These are phyloP conservation scores for Camelus dromedarius DNA, from an alignment of 2,113 vertebrate species.

Conservation along the genomic window DNA sequence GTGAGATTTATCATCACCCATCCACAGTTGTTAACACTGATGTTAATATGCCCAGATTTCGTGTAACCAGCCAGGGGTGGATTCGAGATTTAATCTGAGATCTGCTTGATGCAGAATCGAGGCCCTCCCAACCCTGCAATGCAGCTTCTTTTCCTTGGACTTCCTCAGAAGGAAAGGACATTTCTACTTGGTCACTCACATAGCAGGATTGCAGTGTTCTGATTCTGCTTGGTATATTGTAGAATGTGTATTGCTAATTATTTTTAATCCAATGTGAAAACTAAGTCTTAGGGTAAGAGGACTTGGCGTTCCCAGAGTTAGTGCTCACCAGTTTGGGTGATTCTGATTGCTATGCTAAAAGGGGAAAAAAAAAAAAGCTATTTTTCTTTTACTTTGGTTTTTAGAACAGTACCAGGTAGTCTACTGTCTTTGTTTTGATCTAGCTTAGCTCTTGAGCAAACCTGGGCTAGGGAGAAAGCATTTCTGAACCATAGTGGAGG, in stretches of 20 bases:
- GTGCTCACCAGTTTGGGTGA: not conserved
- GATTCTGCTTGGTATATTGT: not conserved
- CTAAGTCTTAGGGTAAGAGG: not conserved
- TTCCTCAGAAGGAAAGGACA: not conserved
- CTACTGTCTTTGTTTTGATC: not conserved
- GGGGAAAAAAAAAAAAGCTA: not conserved
- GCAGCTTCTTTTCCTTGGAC: not conserved
- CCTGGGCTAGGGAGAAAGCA: not conserved
- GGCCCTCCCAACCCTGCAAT: not conserved
- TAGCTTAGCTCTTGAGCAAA: not conserved
- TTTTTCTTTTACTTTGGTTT: not conserved
- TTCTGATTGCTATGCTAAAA: not conserved
- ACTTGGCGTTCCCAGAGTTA: not conserved
- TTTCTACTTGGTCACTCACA: not conserved
- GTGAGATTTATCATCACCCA: not conserved
- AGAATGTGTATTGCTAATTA: not conserved
- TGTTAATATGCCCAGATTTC: not conserved
- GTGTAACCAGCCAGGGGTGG: accelerated
- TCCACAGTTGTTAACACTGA: not conserved
- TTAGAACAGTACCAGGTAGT: not conserved
- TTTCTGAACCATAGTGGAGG: not conserved
- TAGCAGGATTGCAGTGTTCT: not conserved
- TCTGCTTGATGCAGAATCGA: not conserved
- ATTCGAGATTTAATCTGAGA: not conserved
- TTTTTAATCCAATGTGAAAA: conserved; percentile 16